phyloP scores from a whole-genome alignment of 2,888 invertebrate species.

The Clanis bilineata region DNA sequence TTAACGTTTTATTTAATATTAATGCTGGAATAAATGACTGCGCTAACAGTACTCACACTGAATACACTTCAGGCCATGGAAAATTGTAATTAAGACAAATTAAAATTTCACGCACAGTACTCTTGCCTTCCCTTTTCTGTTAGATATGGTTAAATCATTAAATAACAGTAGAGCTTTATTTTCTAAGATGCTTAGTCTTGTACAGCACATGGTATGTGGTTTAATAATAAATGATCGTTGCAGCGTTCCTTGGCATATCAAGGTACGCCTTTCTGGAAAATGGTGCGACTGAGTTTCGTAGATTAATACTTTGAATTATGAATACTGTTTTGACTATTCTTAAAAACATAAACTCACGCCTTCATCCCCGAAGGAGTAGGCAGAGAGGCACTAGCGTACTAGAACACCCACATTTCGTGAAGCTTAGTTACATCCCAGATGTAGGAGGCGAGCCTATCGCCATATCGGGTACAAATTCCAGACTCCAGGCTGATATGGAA shows the following conservation, averaged over 20 bases:
- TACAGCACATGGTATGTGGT: background rate
- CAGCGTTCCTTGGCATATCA: background rate
- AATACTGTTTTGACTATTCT: too few species aligned
- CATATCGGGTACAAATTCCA: too few species aligned
- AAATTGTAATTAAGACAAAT: background rate
- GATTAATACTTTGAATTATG: background rate
- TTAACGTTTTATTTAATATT: background rate
- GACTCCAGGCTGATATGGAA: too few species aligned
- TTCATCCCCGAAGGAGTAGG: too few species aligned
- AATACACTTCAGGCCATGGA: background rate
- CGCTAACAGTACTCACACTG: background rate
- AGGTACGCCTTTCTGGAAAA: background rate
- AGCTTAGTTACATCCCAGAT: too few species aligned
- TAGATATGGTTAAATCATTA: slow-evolving; percentile 2
- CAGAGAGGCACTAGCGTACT: too few species aligned
- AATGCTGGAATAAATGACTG: background rate
- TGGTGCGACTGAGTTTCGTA: background rate
- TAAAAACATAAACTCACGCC: too few species aligned
- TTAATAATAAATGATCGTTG: background rate
- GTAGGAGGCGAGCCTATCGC: too few species aligned
- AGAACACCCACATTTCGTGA: too few species aligned
- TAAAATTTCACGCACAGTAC: background rate
- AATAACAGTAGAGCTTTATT: background rate
- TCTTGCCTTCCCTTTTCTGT: background rate
- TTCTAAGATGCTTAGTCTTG: background rate